A percentile compares a stretch with the other conserved stretches of the same genome.
Evolutionary conservation across 2,888 invertebrate genomes (phyloP).

Genomic region (Drosophila rubida): DNA sequence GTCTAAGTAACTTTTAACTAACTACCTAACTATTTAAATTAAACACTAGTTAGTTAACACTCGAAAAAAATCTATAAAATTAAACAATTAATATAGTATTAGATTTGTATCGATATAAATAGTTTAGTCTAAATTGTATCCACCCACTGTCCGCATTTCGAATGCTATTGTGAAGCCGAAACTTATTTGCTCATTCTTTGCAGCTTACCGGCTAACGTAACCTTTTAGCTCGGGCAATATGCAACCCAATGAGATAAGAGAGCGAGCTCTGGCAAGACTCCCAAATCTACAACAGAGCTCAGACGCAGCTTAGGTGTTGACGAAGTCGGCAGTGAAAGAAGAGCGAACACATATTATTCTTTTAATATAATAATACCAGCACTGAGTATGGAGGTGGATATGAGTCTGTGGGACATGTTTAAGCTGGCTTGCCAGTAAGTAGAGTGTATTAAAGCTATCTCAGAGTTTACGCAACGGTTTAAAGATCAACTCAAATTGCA

Average conservation of each 20-base stretch:
- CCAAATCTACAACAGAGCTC: not conserved
- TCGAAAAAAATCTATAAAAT: not conserved
- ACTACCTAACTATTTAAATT: too few relatives aligned
- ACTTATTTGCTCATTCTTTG: not conserved
- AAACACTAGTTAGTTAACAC: too few relatives aligned
- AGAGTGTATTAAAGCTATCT: not conserved
- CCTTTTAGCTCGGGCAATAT: not conserved
- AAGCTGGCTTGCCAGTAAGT: not conserved
- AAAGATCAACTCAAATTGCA: not conserved
- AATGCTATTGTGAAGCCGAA: not conserved
- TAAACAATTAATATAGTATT: too few relatives aligned
- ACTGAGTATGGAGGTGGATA: not conserved
- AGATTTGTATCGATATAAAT: too few relatives aligned
- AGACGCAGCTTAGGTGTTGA: not conserved
- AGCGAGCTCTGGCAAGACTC: not conserved
- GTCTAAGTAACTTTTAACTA: too few relatives aligned
- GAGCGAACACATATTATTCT: not conserved
- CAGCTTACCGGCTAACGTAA: not conserved
- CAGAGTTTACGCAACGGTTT: too few relatives aligned
- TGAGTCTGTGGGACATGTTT: not conserved
- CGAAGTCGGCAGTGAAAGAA: not conserved
- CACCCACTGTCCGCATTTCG: not conserved
- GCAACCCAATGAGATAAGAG: not conserved
- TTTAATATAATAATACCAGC: not conserved
- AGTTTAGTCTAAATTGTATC: too few relatives aligned